A percentile compares a stretch with the other conserved stretches of the same genome.
phyloP scores from a whole-genome alignment of 2,797 vertebrate species.

The Atherinosoma microstoma region DNA sequence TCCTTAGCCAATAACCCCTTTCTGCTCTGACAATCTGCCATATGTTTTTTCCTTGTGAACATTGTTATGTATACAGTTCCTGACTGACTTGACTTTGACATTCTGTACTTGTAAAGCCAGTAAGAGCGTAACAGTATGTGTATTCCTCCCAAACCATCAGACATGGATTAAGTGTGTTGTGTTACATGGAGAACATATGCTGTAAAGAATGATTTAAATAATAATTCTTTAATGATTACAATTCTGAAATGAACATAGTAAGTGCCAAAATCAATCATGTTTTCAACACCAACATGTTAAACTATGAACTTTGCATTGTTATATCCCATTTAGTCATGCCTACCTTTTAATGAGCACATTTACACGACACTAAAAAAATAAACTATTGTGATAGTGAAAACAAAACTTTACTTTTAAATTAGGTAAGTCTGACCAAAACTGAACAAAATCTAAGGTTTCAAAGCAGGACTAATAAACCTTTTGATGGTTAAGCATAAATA shows the following conservation, averaged over 20 bases:
- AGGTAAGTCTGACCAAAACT: too few species aligned
- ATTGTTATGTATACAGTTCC: conserved; percentile 25
- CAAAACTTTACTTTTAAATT: neutral
- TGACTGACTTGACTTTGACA: conserved; percentile 12
- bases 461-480: neutral
- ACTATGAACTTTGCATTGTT: neutral
- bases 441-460: too few species aligned
- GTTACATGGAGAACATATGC: neutral
- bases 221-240: neutral
- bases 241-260: neutral
- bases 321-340: neutral
- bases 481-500: neutral
- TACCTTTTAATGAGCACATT: neutral
- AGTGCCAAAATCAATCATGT: neutral
- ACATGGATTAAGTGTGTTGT: neutral
- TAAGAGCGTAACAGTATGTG: neutral
- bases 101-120: neutral
- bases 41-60: conserved; percentile 17
- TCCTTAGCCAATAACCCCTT: conserved; percentile 67
- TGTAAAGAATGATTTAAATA: neutral
- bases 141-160: neutral
- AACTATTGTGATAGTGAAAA: neutral
- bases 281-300: neutral
- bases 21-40: conserved; percentile 66
- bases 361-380: neutral